A percentile compares a stretch with the other conserved stretches of the same genome.
These are phyloP conservation scores for Atractosteus spatula DNA, from an alignment of 2,113 vertebrate species.

Conservation along the genomic window DNA sequence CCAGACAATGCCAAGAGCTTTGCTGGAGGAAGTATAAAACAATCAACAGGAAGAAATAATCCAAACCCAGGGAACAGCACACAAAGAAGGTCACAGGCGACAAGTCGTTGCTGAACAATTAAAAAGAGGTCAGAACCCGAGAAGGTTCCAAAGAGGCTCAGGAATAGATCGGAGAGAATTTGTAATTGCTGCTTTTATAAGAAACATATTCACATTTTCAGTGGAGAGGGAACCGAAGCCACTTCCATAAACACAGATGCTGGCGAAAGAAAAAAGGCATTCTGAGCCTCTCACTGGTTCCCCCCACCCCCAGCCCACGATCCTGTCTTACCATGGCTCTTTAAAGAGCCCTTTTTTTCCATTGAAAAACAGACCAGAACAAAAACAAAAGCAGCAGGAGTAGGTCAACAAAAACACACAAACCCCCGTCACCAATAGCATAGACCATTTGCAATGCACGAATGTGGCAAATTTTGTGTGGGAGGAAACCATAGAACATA, in stretches of 20 bases:
- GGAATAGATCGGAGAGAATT: conserved; percentile 9
- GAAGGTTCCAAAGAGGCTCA: neutral
- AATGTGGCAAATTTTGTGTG: too few relatives aligned
- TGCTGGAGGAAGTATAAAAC: conserved; percentile 9
- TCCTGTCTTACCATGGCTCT: conserved; percentile 28
- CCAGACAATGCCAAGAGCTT: neutral
- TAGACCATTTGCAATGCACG: too few relatives aligned
- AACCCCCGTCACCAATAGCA: too few relatives aligned
- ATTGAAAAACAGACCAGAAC: neutral
- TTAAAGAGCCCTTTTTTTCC: conserved; percentile 12
- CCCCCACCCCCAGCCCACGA: conserved; percentile 16
- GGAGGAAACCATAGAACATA: too few relatives aligned
- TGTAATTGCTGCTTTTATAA: conserved; percentile 15
- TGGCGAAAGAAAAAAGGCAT: conserved; percentile 29
- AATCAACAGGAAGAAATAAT: conserved; percentile 8
- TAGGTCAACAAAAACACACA: neutral
- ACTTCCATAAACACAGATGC: conserved; percentile 31
- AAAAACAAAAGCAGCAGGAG: neutral
- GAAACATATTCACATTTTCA: conserved; percentile 14
- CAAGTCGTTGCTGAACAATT: neutral
- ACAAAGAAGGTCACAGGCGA: conserved; percentile 1
- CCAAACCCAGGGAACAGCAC: neutral
- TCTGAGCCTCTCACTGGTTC: conserved; percentile 21
- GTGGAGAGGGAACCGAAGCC: conserved; percentile 18
- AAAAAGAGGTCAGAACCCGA: neutral